Evolutionary conservation across 2,797 vertebrate genomes (phyloP).

Genomic region (Cossypha heuglini): DNA sequence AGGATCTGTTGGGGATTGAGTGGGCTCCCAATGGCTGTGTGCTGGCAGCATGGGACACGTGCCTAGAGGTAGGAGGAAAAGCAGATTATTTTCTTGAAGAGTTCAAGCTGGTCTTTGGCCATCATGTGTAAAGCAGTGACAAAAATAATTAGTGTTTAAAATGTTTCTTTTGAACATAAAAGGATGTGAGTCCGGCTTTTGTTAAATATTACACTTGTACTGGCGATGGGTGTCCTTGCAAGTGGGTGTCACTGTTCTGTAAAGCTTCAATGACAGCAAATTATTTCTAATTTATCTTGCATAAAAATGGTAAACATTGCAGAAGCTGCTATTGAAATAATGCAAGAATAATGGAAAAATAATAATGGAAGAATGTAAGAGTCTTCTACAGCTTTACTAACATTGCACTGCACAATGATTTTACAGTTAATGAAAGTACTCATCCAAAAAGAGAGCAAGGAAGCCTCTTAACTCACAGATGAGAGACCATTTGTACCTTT

Average conservation of each 20-base stretch:
- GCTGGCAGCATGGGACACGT: constrained; percentile 91
- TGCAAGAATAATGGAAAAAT: background rate
- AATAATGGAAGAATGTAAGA: background rate
- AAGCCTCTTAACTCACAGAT: background rate
- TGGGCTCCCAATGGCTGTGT: constrained; percentile 97
- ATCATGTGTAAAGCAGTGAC: background rate
- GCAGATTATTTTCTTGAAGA: background rate
- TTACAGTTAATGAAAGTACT: background rate
- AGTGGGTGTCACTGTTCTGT: background rate
- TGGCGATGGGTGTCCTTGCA: background rate
- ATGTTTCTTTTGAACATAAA: background rate
- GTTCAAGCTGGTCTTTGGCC: background rate
- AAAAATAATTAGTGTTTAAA: background rate
- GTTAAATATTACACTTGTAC: background rate
- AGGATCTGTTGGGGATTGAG: constrained; percentile 90
- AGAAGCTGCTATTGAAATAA: background rate
- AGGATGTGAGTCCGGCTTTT: background rate
- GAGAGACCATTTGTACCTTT: background rate
- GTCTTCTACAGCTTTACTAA: background rate
- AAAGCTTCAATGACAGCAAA: background rate
- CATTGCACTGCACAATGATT: background rate
- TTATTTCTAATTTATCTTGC: background rate
- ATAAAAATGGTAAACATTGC: background rate
- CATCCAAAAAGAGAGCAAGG: background rate
- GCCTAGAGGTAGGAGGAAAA: constrained; percentile 84